phyloP scores from a whole-genome alignment of 2,888 invertebrate species.

The Dryocosmus kuriphilus region DNA sequence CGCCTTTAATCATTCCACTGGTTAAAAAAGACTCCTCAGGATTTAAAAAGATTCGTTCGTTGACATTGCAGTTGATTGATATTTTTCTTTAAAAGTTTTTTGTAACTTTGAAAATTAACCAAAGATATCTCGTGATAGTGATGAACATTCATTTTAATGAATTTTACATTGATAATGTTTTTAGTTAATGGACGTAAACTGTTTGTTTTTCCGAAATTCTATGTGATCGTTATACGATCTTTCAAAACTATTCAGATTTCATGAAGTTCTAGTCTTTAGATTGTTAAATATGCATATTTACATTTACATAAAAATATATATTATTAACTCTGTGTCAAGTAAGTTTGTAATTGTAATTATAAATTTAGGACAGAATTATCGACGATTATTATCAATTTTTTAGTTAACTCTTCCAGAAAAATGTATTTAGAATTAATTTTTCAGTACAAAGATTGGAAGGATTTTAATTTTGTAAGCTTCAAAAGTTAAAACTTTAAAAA shows the following conservation, averaged over 20 bases:
- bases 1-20: slow-evolving; percentile 6
- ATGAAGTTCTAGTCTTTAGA: slow-evolving; percentile 60
- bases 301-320: background rate
- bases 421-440: background rate
- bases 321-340: slow-evolving; percentile 13
- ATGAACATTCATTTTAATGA: background rate
- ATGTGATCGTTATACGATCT: background rate
- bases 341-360: background rate
- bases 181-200: background rate
- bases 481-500: too few species aligned
- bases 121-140: background rate
- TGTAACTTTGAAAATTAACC: slow-evolving; percentile 11
- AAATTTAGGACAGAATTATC: background rate
- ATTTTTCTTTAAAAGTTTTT: background rate
- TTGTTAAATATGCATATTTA: slow-evolving; percentile 50
- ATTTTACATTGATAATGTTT: background rate
- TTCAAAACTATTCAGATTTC: slow-evolving; percentile 36
- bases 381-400: slow-evolving; percentile 10
- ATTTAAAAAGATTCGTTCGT: background rate
- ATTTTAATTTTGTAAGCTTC: too few species aligned
- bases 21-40: slow-evolving; percentile 11
- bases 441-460: background rate
- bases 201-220: background rate
- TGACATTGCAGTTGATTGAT: background rate
- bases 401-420: background rate